These are phyloP conservation scores for Drosophila neocordata DNA, from an alignment of 1,140 invertebrate genomes.

Conservation along the genomic window DNA sequence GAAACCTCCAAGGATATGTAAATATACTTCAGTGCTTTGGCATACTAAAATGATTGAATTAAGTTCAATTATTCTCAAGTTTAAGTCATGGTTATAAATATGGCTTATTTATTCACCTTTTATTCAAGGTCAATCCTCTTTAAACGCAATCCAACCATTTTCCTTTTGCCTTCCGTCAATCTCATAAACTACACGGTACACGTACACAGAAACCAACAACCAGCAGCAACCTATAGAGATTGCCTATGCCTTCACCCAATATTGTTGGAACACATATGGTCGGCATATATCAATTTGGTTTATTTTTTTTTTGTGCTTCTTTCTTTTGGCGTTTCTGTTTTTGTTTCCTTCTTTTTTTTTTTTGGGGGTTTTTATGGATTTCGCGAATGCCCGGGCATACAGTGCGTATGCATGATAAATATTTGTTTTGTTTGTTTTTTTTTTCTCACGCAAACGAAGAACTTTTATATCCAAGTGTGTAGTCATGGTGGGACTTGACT, in stretches of 20 bases:
- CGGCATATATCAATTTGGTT: slow-evolving; percentile 41
- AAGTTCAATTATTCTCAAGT: slow-evolving; percentile 1
- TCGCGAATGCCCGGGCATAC: slow-evolving; percentile 19
- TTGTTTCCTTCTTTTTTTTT: neutral
- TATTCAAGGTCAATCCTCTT: slow-evolving; percentile 3
- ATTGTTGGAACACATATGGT: slow-evolving; percentile 11
- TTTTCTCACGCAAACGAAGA: slow-evolving; percentile 14
- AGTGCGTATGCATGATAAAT: slow-evolving; percentile 45
- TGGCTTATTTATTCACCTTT: slow-evolving; percentile 5
- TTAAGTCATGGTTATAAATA: slow-evolving; percentile 1
- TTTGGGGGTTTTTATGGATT: slow-evolving; percentile 16
- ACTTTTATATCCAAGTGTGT: neutral
- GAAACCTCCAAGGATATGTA: neutral
- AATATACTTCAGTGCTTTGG: neutral
- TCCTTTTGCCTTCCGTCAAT: neutral
- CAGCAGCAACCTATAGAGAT: slow-evolving; percentile 9
- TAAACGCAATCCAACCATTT: neutral
- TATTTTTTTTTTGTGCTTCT: neutral
- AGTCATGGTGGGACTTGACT: slow-evolving; percentile 34
- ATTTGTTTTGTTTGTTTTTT: slow-evolving; percentile 45
- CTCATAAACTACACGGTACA: slow-evolving; percentile 8
- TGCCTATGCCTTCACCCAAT: neutral
- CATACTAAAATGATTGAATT: slow-evolving; percentile 5
- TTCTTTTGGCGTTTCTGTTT: neutral
- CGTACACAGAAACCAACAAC: neutral